phyloP scores from a whole-genome alignment of 2,888 invertebrate genomes.

The Trisateles emortualis region DNA sequence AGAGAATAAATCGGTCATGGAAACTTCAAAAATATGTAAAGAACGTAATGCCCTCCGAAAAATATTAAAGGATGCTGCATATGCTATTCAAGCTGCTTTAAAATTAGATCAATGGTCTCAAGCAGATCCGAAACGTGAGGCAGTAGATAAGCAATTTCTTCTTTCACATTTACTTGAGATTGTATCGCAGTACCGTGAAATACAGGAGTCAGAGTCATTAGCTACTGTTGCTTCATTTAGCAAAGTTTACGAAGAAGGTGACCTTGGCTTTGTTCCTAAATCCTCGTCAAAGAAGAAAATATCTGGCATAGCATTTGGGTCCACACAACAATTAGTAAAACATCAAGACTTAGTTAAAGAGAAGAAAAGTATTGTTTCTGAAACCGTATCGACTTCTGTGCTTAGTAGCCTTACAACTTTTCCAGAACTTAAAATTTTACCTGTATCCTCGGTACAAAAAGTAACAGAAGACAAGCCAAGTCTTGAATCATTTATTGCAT shows the following conservation, averaged over 20 bases:
- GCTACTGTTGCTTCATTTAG: conserved; percentile 82
- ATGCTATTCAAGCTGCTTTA: conserved; percentile 87
- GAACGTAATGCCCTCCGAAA: conserved; percentile 86
- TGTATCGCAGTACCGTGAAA: conserved; percentile 76
- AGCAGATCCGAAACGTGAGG: conserved; percentile 67
- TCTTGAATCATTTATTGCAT: conserved; percentile 21
- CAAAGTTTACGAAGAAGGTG: conserved; percentile 88
- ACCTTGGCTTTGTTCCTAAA: conserved; percentile 89
- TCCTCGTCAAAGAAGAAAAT: conserved; percentile 60
- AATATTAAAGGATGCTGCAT: conserved; percentile 88
- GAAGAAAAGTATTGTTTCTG: conserved; percentile 36
- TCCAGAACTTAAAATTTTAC: conserved; percentile 35
- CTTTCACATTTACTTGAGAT: conserved; percentile 86
- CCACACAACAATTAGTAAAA: conserved; percentile 2
- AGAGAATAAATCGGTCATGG: conserved; percentile 76
- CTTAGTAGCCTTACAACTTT: conserved; percentile 31
- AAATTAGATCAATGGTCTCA: conserved; percentile 79
- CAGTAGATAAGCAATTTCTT: conserved; percentile 79
- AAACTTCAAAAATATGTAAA: conserved; percentile 78
- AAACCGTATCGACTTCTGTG: conserved; percentile 13
- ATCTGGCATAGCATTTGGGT: conserved; percentile 25
- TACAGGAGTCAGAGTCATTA: conserved; percentile 70
- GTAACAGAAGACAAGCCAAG: conserved; percentile 15
- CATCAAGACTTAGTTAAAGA: conserved; percentile 47
- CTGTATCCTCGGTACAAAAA: conserved; percentile 7